Base-by-base conservation (phyloP, 23 tunicate species). In the Trididemnum miniatum region DNA sequence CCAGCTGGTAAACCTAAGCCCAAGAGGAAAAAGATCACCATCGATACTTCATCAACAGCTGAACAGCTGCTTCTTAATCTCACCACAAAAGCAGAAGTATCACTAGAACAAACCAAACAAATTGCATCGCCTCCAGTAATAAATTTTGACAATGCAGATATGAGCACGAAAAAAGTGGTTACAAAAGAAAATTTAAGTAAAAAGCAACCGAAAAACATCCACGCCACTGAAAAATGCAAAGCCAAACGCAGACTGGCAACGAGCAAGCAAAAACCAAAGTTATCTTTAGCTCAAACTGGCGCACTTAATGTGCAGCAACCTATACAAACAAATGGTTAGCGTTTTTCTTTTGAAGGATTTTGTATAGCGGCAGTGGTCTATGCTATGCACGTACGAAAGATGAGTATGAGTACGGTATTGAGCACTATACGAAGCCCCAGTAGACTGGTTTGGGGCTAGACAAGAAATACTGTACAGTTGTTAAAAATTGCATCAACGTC, bases 1-100 rank as follows among this genome's bases (percentile, higher is more conserved):
- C n/a, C n/a, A n/a, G n/a, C n/a, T n/a, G n/a, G n/a, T n/a, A n/a
- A n/a, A n/a, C n/a, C n/a, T n/a, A n/a, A n/a, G n/a, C n/a, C n/a
- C n/a, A 67, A 32, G 59, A 73, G 24, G 79, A 69, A 69, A 69
- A 39, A 38, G 38, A 24, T 20, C 9, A 73, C 27, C 27, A 24
- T 15, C 2, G 59, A 20, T 39, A 59, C 59, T 1, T n/a, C 57
- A 2, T 37, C 79, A 38, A 38, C 15, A 30, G 79, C 79, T 1
- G 79, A 73, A 73, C 30, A 73, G 38, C 38, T 73, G 79, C 79
- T 73, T 73, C 30, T 73, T 20, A n/a, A 38, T 12, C 37, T 73
- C 2, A 2, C 79, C 35, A 31, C 36, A 29, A 29, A 20, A 31
- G 5, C 67, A 22, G 38, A 67, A 4, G 38, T 67, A 4, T 2